Percentiles rank a stretch among this genome's conserved stretches.
These are phyloP conservation scores for Danio kyathit DNA, from an alignment of 2,797 vertebrate species.

Conservation along the genomic window DNA sequence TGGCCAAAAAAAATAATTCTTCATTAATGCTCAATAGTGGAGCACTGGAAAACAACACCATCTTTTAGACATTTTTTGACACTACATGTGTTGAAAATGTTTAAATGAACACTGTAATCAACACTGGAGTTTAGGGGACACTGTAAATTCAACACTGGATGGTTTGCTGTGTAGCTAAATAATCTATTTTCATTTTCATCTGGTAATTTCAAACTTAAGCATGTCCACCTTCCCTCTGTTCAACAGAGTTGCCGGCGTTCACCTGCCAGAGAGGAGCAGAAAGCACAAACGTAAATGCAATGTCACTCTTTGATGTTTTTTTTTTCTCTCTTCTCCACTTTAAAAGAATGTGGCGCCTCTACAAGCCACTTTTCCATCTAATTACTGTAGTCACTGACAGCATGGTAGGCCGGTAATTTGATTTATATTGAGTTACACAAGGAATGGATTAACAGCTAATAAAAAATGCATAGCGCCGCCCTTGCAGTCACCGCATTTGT, in stretches of 20 bases:
- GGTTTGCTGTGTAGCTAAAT: neutral
- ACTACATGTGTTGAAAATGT: too few species aligned
- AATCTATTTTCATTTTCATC: neutral
- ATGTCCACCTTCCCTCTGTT: neutral
- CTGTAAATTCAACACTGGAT: too few species aligned
- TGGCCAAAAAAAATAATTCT: too few species aligned
- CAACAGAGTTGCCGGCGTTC: neutral
- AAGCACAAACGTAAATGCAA: constrained; percentile 46
- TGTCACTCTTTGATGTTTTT: constrained; percentile 50
- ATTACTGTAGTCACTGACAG: constrained; percentile 65
- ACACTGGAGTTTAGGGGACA: too few species aligned
- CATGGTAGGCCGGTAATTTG: constrained; percentile 63
- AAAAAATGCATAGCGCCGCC: constrained; percentile 59
- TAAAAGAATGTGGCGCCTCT: constrained; percentile 30
- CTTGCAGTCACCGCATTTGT: constrained; percentile 49
- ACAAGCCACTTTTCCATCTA: constrained; percentile 56
- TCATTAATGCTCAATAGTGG: too few species aligned
- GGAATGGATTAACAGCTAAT: constrained; percentile 64
- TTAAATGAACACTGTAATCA: too few species aligned
- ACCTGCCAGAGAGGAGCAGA: constrained; percentile 10
- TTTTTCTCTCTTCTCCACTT: constrained; percentile 5
- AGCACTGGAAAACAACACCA: too few species aligned
- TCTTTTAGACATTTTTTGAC: too few species aligned
- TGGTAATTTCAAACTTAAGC: neutral
- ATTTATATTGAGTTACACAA: constrained; percentile 68